Percentiles rank a stretch among this genome's conserved stretches.
phyloP scores from a whole-genome alignment of 1,140 invertebrate genomes.

The Telenomus remus region DNA sequence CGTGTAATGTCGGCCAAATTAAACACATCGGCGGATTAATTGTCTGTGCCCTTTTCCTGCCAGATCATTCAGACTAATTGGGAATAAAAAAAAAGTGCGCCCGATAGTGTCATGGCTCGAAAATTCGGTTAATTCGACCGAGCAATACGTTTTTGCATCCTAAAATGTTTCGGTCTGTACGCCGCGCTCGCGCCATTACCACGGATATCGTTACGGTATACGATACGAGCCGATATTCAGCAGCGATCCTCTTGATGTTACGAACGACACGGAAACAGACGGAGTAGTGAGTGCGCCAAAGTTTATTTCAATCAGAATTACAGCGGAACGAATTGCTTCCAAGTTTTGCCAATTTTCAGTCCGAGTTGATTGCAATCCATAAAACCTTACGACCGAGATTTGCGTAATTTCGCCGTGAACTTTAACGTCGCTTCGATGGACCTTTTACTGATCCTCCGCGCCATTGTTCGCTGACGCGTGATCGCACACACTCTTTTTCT shows the following conservation, averaged over 20 bases:
- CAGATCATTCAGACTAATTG: conserved; percentile 66
- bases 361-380: conserved; percentile 45
- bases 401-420: conserved; percentile 40
- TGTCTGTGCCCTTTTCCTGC: conserved; percentile 58
- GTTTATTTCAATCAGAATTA: conserved; percentile 53
- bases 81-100: conserved; percentile 59
- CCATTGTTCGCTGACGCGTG: conserved; percentile 18
- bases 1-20: conserved; percentile 69
- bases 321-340: conserved; percentile 40
- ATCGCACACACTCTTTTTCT: conserved; percentile 19
- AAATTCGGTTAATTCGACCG: conserved; percentile 26
- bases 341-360: conserved; percentile 50
- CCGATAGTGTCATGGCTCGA: conserved; percentile 21
- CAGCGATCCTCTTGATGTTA: conserved; percentile 30
- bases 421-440: conserved; percentile 32
- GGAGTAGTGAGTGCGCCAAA: conserved; percentile 29
- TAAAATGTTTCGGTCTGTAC: conserved; percentile 15
- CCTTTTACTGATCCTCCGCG: conserved; percentile 21
- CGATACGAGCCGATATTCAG: conserved; percentile 34
- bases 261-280: conserved; percentile 32
- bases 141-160: conserved; percentile 21
- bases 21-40: conserved; percentile 69
- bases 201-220: conserved; percentile 29
- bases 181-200: conserved; percentile 1
- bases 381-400: conserved; percentile 50